phyloP scores from a whole-genome alignment of 2,888 invertebrate genomes.

The Euplexia lucipara region DNA sequence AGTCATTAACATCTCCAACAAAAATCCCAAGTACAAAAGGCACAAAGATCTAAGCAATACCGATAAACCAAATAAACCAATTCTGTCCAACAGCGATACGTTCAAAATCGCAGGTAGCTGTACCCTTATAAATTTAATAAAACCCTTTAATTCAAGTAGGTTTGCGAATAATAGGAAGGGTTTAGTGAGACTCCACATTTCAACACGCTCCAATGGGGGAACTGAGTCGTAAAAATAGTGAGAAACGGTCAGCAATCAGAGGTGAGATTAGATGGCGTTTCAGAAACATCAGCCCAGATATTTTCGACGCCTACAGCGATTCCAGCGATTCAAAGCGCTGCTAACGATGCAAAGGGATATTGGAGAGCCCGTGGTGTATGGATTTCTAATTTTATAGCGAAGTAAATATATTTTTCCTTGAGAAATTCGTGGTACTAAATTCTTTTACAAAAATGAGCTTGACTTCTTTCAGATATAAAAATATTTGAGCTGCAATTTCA shows the following conservation, averaged over 20 bases:
- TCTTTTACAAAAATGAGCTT: conserved; percentile 1
- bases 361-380: conserved; percentile 24
- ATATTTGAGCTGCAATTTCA: not conserved
- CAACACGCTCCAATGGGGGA: conserved; percentile 72
- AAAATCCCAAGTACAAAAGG: conserved; percentile 43
- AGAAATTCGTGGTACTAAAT: conserved; percentile 17
- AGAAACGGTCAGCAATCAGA: conserved; percentile 84
- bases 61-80: conserved; percentile 64
- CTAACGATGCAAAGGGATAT: conserved; percentile 77
- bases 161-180: conserved; percentile 69
- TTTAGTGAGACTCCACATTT: conserved; percentile 76
- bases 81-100: conserved; percentile 57
- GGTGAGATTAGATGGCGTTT: conserved; percentile 81
- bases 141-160: conserved; percentile 75
- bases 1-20: conserved; percentile 41
- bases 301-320: conserved; percentile 51
- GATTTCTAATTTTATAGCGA: conserved; percentile 51
- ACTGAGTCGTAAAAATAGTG: conserved; percentile 85
- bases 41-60: conserved; percentile 31
- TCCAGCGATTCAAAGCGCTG: conserved; percentile 61
- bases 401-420: conserved; percentile 13
- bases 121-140: conserved; percentile 76
- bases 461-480: not conserved
- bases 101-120: conserved; percentile 66
- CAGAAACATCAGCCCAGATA: conserved; percentile 68